phyloP scores from a whole-genome alignment of 2,113 vertebrate species.

The Tyrannus savana region DNA sequence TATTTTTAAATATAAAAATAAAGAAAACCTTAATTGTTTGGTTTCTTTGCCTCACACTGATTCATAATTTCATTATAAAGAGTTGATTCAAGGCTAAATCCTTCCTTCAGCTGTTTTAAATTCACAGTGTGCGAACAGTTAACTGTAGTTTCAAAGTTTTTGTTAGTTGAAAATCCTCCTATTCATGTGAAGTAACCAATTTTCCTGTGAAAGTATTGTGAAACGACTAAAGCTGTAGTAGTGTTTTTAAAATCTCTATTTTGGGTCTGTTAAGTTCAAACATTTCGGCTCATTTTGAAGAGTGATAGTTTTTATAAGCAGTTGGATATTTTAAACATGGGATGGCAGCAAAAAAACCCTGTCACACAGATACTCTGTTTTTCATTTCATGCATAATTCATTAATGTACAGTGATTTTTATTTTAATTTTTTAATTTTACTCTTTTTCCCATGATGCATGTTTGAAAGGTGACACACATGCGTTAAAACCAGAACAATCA shows the following conservation, averaged over 20 bases:
- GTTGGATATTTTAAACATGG: background rate
- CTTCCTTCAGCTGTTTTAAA: background rate
- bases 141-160: background rate
- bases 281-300: background rate
- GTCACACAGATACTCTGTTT: background rate
- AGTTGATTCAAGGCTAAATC: background rate
- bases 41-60: background rate
- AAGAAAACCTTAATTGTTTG: background rate
- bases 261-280: background rate
- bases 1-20: background rate
- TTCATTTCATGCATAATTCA: constrained; percentile 35
- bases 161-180: background rate
- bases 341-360: constrained; percentile 21
- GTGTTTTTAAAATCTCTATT: background rate
- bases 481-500: background rate
- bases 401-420: constrained; percentile 6
- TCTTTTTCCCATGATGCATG: background rate
- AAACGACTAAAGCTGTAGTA: background rate
- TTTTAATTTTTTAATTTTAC: background rate
- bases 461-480: accelerated
- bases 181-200: background rate
- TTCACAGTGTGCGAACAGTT: background rate
- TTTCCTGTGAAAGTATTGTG: background rate
- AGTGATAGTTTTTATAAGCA: background rate
- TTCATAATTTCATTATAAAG: background rate